Conservation (phyloP, 2,797 vertebrate genomes). For the Falco biarmicus region DNA sequence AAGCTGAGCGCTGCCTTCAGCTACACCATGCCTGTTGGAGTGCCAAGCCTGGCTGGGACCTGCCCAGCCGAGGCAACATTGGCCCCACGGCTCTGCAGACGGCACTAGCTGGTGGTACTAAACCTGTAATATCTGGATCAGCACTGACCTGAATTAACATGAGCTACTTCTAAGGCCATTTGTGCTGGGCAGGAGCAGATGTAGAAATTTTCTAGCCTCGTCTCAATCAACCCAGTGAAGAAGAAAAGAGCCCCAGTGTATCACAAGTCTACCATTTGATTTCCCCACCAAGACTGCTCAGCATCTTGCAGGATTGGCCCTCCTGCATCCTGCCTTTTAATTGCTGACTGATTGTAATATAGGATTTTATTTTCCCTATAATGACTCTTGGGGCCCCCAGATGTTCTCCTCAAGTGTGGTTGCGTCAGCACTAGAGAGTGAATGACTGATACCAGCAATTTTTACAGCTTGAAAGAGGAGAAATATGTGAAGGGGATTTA, state of each 20-base stretch:
- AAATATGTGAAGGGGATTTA: slow-evolving; percentile 68
- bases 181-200: neutral
- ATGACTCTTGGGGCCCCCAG: slow-evolving; percentile 72
- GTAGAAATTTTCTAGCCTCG: neutral
- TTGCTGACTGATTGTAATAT: slow-evolving; percentile 72
- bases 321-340: slow-evolving; percentile 70
- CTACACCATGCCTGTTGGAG: rapidly evolving
- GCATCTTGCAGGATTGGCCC: slow-evolving; percentile 56
- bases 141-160: neutral
- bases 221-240: neutral
- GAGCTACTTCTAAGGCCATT: neutral
- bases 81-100: neutral
- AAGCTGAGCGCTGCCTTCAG: neutral
- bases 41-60: neutral
- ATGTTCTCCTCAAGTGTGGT: slow-evolving; percentile 72
- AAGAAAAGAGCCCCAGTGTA: neutral
- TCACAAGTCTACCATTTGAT: slow-evolving; percentile 29
- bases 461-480: slow-evolving; percentile 68
- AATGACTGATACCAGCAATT: slow-evolving; percentile 72
- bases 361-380: slow-evolving; percentile 75
- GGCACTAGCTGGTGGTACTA: rapidly evolving
- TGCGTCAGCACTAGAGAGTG: slow-evolving; percentile 67
- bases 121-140: neutral
- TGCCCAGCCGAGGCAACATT: neutral
- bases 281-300: slow-evolving; percentile 48